Percentiles rank a stretch among this genome's conserved stretches.
phyloP scores from a whole-genome alignment of 2,888 invertebrate genomes.

The Anaspis maculata region DNA sequence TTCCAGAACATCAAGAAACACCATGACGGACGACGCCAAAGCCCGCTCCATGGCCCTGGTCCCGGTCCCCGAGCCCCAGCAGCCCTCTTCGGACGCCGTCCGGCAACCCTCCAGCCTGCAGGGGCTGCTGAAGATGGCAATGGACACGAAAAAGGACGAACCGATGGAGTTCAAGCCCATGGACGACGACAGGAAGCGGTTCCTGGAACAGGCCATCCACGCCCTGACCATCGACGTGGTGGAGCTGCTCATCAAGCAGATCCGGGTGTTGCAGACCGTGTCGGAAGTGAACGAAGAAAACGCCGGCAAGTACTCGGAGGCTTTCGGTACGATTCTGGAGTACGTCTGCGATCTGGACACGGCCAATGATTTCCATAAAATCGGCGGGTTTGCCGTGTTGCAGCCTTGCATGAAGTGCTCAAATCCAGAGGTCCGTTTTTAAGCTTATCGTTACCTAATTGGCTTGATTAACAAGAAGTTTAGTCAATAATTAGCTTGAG shows the following conservation, averaged over 20 bases:
- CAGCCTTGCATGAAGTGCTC: conserved; percentile 56
- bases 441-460: too few species aligned
- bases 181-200: conserved; percentile 58
- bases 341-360: conserved; percentile 68
- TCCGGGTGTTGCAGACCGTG: conserved; percentile 49
- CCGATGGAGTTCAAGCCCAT: conserved; percentile 48
- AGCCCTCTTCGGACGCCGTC: too few species aligned
- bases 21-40: too few species aligned
- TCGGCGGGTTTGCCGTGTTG: conserved; percentile 73
- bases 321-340: conserved; percentile 61
- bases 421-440: too few species aligned
- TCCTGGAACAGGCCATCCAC: conserved; percentile 62
- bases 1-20: too few species aligned
- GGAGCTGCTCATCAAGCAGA: conserved; percentile 54
- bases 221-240: conserved; percentile 63
- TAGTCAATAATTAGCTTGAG: too few species aligned
- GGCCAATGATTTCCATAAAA: conserved; percentile 65
- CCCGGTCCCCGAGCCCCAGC: too few species aligned
- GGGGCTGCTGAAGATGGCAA: conserved; percentile 60
- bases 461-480: too few species aligned
- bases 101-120: conserved; percentile 37
- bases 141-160: conserved; percentile 58
- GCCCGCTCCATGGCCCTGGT: too few species aligned
- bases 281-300: conserved; percentile 35
- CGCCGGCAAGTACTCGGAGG: conserved; percentile 50